These are phyloP conservation scores for Octomys mimax DNA, from an alignment of 2,797 vertebrate genomes.

Conservation along the genomic window DNA sequence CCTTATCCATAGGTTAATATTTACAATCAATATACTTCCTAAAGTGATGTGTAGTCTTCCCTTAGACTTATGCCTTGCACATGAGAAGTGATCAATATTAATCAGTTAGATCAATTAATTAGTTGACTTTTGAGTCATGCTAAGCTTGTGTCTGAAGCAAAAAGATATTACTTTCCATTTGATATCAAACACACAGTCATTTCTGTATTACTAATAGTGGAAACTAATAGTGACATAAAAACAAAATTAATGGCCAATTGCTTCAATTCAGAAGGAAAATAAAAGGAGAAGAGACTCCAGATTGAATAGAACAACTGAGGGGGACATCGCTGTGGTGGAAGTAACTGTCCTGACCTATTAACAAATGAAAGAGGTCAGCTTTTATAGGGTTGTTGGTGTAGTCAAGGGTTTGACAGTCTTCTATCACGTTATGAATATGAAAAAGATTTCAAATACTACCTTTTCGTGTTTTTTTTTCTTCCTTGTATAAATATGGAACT, in stretches of 20 bases:
- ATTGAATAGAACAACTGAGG: neutral
- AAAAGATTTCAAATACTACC: neutral
- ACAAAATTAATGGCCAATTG: neutral
- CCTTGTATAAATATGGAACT: neutral
- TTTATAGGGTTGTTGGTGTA: neutral
- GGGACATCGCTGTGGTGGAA: neutral
- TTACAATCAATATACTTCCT: neutral
- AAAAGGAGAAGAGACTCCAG: neutral
- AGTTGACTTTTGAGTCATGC: neutral
- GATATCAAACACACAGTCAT: neutral
- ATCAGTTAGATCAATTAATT: neutral
- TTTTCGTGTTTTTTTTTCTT: neutral
- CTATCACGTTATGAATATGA: neutral
- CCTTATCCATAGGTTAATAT: too few species aligned
- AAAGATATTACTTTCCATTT: neutral
- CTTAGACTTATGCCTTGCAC: neutral
- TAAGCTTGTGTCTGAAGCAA: neutral
- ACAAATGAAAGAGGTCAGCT: neutral
- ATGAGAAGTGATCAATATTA: neutral
- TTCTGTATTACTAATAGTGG: neutral
- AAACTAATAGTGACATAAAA: neutral
- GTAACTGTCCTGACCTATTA: neutral
- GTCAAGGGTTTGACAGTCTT: neutral
- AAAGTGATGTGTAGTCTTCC: neutral
- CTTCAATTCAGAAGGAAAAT: neutral